Percentiles rank a stretch among this genome's conserved stretches.
phyloP scores from a whole-genome alignment of 2,797 vertebrate genomes.

The Pangasius krempfi region DNA sequence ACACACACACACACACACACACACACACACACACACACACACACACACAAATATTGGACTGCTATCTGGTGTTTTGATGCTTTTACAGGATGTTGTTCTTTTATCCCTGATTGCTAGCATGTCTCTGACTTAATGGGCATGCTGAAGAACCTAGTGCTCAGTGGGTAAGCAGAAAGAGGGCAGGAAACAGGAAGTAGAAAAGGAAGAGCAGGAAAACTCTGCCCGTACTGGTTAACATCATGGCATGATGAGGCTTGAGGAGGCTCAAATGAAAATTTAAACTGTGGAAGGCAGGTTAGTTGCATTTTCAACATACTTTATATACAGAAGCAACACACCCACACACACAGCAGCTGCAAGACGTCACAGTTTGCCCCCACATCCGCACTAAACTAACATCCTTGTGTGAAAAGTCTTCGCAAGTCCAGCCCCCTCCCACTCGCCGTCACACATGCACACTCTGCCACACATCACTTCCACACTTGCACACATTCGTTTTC shows the following conservation, averaged over 20 bases:
- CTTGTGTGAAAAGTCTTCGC: conserved; percentile 61
- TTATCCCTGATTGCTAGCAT: conserved; percentile 38
- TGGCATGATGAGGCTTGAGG: neutral
- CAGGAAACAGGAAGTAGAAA: conserved; percentile 44
- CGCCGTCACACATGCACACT: neutral
- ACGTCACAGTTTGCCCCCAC: conserved; percentile 68
- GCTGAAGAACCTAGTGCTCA: neutral
- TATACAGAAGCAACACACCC: conserved; percentile 21
- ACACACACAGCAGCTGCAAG: conserved; percentile 64
- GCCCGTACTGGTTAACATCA: conserved; percentile 1
- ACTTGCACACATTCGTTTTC: conserved; percentile 37
- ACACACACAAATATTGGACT: neutral
- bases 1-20: neutral
- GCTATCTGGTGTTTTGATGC: conserved; percentile 34
- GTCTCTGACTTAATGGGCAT: conserved; percentile 16
- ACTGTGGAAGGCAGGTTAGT: neutral
- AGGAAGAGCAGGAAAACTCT: conserved; percentile 24
- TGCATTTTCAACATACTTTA: neutral
- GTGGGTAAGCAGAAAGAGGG: conserved; percentile 29
- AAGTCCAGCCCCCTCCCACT: conserved; percentile 20
- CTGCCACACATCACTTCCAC: conserved; percentile 28
- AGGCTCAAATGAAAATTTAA: neutral
- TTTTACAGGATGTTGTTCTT: conserved; percentile 39
- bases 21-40: neutral
- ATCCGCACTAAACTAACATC: conserved; percentile 52